Evolutionary conservation across 2,888 invertebrate species (phyloP), one percentile per base, ranked within the genome.

Genomic region (Selenia dentaria): DNA sequence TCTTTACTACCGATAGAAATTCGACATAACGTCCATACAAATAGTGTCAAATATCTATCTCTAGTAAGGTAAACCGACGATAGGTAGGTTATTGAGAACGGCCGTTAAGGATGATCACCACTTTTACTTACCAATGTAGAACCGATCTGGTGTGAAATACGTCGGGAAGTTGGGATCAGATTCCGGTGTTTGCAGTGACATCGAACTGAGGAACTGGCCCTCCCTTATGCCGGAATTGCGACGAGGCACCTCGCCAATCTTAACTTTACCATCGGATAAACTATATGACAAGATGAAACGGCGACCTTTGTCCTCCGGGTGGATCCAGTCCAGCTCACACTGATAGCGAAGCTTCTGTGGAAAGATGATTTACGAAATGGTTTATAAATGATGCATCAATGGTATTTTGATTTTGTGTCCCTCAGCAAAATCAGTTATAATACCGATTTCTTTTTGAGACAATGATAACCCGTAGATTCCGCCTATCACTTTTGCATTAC

Each of bases 141-240:
- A 95, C 82, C 95, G 96, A 20, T 93, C 93, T 0, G 96, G 95
- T 0, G 94, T 94, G 65, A 94, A 97, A 74, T 94, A 96, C 2
- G 92, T 91, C 0, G 96, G 96, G 65, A 94, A 92, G 63, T 95
- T 93, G 1, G 93, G 93, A 57, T 93, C 92, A 0, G 93, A 92
- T 0, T 93, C 93, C 0, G 96, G 95, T 54, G 95, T 95, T 9
- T 93, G 92, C 16, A 97, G 70, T 10, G 92, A 83, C 62, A 92
- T 93, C 24, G 94, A 74, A 54, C 93, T 92, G 32, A 97, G 84
- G 81, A 96, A 97, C 69, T 93, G 93, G 0, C 97, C 97, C 37
- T 94, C 96, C 10, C 64, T 65, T 45, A 95, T 94, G 28, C 97
- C 97, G 0, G 95, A 95, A 82, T 96, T 96, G 14, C 92, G 84